phyloP scores from a whole-genome alignment of 2,797 vertebrate genomes.

The Acanthornis magna region DNA sequence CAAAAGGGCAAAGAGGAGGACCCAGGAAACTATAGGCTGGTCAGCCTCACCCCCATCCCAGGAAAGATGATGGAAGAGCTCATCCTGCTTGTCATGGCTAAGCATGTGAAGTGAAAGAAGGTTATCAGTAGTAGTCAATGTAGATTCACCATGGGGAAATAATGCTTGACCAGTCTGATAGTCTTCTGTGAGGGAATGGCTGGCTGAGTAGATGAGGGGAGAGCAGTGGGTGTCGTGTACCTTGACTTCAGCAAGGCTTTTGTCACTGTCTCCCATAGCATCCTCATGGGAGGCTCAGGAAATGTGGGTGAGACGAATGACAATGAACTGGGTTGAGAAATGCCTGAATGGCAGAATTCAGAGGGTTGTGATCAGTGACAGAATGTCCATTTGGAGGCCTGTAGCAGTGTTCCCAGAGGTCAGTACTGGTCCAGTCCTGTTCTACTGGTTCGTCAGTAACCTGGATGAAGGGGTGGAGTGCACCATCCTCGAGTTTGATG shows the following conservation, averaged over 20 bases:
- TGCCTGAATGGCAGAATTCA: background rate
- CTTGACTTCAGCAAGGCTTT: background rate
- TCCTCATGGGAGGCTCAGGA: background rate
- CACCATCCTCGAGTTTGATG: background rate
- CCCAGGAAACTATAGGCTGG: background rate
- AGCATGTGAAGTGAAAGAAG: background rate
- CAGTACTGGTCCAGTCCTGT: background rate
- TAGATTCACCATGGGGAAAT: background rate
- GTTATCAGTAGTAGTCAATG: background rate
- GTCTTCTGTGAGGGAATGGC: background rate
- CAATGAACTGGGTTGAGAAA: background rate
- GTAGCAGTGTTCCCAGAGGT: background rate
- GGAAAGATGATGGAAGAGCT: background rate
- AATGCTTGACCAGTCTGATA: background rate
- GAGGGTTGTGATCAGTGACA: background rate
- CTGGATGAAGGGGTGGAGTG: background rate
- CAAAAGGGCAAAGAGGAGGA: background rate
- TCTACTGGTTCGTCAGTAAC: background rate
- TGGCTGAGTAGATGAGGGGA: background rate
- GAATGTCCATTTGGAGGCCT: background rate
- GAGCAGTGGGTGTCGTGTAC: background rate
- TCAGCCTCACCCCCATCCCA: background rate
- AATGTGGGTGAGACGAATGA: background rate
- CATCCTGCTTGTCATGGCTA: background rate
- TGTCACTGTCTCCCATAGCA: background rate